Base-by-base conservation (phyloP, 2,113 vertebrate species). In the Anolis carolinensis region DNA sequence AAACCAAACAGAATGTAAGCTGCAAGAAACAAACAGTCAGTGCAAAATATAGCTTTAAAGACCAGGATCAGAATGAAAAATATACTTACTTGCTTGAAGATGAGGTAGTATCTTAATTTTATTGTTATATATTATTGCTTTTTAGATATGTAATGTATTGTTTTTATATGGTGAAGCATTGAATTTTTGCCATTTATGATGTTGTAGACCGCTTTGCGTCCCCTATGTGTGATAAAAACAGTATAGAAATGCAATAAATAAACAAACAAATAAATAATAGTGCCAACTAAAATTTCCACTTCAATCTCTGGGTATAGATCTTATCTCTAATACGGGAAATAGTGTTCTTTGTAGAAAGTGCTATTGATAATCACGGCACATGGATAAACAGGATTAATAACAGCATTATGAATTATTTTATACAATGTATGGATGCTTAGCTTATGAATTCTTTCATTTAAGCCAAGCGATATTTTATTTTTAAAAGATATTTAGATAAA, bases 1-100 rank as follows among this genome's bases (percentile, higher is more conserved):
- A 39, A 82, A 85, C 86, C 70, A 1, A 0, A 0, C 81, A 85
- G 25, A 79, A 92, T 62, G 50, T 30, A 82, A 34, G 85, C 62
- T 39, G 72, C 68, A 82, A 87, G 84, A 90, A 81, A 84, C 77
- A 89, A 6, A 32, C 68, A 74, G 3, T 71, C 52, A 81, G 79
- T 86, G 79, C 81, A 87, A 87, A 27, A 20, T 34, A 48, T 70
- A 88, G 23, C 59, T 78, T 34, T 73, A 27, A 88, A 36, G 27
- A 72, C n/a, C 88, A 75, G 9, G 4, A 1, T 27, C 55, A 87
- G 13, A 63, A 81, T 84, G 81, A 88, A 81, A 90, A 84, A 1
- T 27, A 23, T 65, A 4, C 1, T 13, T 73, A 34, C 25, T 87
- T 90, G 62, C 80, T 86, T 55, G 67, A 73, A 82, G 85, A 86